Conservation (phyloP, 2,888 invertebrate genomes). For the Chalcis sispes region DNA sequence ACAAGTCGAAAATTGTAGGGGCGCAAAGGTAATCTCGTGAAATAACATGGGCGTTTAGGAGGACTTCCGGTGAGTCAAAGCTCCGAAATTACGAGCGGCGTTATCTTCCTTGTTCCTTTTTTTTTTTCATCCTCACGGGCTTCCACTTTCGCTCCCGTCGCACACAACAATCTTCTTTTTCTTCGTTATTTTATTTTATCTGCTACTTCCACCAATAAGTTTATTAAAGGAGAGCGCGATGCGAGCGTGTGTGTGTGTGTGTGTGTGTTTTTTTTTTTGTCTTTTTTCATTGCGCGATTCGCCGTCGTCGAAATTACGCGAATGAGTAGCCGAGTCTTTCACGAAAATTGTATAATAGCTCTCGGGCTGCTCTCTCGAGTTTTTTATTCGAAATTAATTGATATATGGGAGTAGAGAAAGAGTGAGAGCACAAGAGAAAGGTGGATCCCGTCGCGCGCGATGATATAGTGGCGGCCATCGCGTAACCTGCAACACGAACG, state of each 20-base stretch:
- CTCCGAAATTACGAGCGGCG: constrained; percentile 34
- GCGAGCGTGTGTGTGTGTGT: no score
- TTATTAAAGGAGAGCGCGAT: no score
- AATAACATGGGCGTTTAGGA: constrained; percentile 61
- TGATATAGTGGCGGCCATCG: constrained; percentile 21
- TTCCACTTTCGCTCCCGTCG: not conserved
- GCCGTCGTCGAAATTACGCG: constrained; percentile 33
- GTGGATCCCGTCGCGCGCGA: no score
- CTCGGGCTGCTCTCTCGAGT: constrained; percentile 5
- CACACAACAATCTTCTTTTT: not conserved
- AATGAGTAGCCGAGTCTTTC: constrained; percentile 22
- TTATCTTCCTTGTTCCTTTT: not conserved
- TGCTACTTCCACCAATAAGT: constrained; percentile 40
- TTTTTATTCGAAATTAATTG: constrained; percentile 53
- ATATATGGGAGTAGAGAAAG: constrained; percentile 25
- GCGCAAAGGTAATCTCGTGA: constrained; percentile 42
- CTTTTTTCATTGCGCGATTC: not conserved
- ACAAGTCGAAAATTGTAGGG: constrained; percentile 48
- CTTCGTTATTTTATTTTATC: not conserved
- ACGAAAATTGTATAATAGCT: constrained; percentile 45
- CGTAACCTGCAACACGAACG: constrained; percentile 27
- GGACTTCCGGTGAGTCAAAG: constrained; percentile 58
- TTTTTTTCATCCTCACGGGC: not conserved
- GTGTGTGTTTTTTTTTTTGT: not conserved
- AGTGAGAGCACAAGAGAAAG: no score